Percentiles rank a stretch among this genome's conserved stretches.
These are phyloP conservation scores for Bolinopsis microptera DNA, from an alignment of 37 sponge, comb jelly and placozoan genomes.

Conservation along the genomic window DNA sequence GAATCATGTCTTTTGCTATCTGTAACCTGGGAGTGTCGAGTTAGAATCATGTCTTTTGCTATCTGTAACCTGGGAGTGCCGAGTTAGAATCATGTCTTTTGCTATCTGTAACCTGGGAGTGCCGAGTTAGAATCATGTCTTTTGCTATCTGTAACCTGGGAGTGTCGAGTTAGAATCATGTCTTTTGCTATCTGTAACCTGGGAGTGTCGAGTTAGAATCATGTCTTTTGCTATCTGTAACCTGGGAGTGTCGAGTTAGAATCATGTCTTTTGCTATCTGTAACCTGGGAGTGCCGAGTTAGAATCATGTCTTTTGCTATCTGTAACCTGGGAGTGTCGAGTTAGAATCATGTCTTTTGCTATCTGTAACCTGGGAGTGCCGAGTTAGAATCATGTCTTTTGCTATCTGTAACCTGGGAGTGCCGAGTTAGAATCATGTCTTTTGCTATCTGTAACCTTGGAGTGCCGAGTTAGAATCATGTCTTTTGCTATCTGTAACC, in stretches of 20 bases:
- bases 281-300: too few relatives aligned
- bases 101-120: not conserved
- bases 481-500: not conserved
- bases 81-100: not conserved
- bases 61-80: not conserved
- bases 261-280: too few relatives aligned
- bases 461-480: not conserved
- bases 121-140: not conserved
- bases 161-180: not conserved
- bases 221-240: too few relatives aligned
- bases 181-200: not conserved
- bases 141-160: not conserved
- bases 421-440: too few relatives aligned
- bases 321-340: not conserved
- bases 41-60: not conserved
- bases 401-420: constrained; percentile 4
- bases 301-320: too few relatives aligned
- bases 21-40: not conserved
- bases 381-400: not conserved
- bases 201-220: too few relatives aligned
- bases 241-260: too few relatives aligned
- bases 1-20: not conserved
- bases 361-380: not conserved
- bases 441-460: not conserved
- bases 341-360: not conserved